Conservation (phyloP, 2,888 invertebrate species). For the Hyposoter dolosus region DNA sequence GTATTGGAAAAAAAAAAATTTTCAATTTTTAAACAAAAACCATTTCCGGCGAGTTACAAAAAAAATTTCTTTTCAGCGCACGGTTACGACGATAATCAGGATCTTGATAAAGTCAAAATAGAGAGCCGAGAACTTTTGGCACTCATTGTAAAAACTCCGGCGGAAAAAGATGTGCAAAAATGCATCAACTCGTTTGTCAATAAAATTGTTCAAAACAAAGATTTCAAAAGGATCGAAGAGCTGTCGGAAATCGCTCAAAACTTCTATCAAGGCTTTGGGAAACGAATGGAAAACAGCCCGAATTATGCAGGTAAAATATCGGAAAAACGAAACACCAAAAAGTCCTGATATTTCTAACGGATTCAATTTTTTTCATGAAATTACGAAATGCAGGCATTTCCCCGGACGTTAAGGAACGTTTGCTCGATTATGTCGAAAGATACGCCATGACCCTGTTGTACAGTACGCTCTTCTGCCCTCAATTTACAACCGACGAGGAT, state of each 20-base stretch:
- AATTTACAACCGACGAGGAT: slow-evolving; percentile 96
- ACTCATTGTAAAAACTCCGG: slow-evolving; percentile 78
- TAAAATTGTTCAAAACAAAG: slow-evolving; percentile 88
- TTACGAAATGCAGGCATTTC: slow-evolving; percentile 86
- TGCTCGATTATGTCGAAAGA: slow-evolving; percentile 97
- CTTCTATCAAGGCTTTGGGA: slow-evolving; percentile 93
- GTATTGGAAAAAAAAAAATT: slow-evolving; percentile 74
- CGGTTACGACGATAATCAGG: slow-evolving; percentile 85
- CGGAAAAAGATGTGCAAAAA: slow-evolving; percentile 88
- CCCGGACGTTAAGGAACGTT: slow-evolving; percentile 91
- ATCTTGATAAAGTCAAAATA: slow-evolving; percentile 85
- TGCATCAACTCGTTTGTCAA: slow-evolving; percentile 89
- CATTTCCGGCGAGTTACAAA: neutral
- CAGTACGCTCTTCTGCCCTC: slow-evolving; percentile 94
- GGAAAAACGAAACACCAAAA: slow-evolving; percentile 1
- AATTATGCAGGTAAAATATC: slow-evolving; percentile 86
- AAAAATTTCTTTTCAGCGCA: slow-evolving; percentile 79
- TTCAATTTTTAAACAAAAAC: neutral
- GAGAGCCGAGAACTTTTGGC: slow-evolving; percentile 82
- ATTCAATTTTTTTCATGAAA: neutral
- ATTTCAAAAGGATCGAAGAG: slow-evolving; percentile 91
- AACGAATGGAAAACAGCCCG: slow-evolving; percentile 89
- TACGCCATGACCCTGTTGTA: slow-evolving; percentile 97
- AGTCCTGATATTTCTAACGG: neutral
- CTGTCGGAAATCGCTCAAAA: slow-evolving; percentile 96